phyloP scores from a whole-genome alignment of 2,797 vertebrate genomes.

The Hipposideros larvatus region DNA sequence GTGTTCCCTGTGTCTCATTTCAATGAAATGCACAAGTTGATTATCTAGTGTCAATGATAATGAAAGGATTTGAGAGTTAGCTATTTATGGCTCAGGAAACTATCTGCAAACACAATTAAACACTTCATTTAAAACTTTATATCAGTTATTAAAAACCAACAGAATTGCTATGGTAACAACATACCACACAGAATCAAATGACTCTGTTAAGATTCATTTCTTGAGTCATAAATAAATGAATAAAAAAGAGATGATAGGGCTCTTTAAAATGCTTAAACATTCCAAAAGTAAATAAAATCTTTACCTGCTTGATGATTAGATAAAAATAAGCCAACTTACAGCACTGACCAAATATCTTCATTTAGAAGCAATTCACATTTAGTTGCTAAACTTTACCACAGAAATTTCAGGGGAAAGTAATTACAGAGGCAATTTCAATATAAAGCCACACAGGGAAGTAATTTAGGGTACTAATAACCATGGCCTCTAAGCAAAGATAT shows the following conservation, averaged over 20 bases:
- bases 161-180: constrained; percentile 81
- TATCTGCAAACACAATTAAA: constrained; percentile 73
- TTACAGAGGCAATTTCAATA: constrained; percentile 83
- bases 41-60: not conserved
- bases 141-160: constrained; percentile 84
- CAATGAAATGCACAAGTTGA: constrained; percentile 25
- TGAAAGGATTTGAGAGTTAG: constrained; percentile 15
- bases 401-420: constrained; percentile 84
- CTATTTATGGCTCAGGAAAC: constrained; percentile 58
- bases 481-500: constrained; percentile 84
- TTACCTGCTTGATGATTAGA: constrained; percentile 60
- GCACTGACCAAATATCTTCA: constrained; percentile 58
- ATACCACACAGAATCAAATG: constrained; percentile 56
- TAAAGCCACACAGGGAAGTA: constrained; percentile 84
- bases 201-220: constrained; percentile 63
- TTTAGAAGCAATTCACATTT: constrained; percentile 74
- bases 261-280: constrained; percentile 58
- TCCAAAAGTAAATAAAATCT: constrained; percentile 40
- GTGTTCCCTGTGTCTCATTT: not conserved
- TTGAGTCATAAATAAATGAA: constrained; percentile 63
- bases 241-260: constrained; percentile 36
- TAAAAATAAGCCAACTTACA: constrained; percentile 50
- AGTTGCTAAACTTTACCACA: constrained; percentile 77
- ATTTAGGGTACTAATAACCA: constrained; percentile 87
- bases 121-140: constrained; percentile 78